Conservation (phyloP, 2,113 vertebrate genomes). For the Neolamprologus caudopunctatus region DNA sequence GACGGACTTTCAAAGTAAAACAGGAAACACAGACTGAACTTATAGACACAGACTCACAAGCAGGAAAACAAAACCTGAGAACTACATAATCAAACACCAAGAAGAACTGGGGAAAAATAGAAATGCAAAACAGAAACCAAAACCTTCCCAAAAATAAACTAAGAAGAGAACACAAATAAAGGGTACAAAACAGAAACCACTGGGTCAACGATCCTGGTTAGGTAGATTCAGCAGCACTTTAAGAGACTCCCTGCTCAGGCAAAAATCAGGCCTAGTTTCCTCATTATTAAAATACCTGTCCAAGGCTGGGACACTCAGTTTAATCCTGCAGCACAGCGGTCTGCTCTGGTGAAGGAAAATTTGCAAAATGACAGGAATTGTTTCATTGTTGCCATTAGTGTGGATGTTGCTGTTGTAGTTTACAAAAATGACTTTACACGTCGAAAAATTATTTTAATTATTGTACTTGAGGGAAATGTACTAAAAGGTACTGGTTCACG, state of each 20-base stretch:
- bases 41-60: no score
- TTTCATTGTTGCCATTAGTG: background rate
- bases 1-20: no score
- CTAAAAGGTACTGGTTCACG: background rate
- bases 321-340: background rate
- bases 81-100: no score
- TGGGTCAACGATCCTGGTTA: background rate
- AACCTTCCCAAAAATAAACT: background rate
- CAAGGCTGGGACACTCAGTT: background rate
- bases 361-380: background rate
- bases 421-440: no score
- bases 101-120: no score
- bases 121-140: no score
- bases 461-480: background rate
- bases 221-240: background rate
- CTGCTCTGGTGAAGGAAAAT: background rate
- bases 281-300: background rate
- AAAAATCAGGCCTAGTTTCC: background rate
- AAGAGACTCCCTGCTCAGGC: background rate
- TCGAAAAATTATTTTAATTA: background rate
- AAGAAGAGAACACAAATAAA: no score
- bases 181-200: background rate
- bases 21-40: no score
- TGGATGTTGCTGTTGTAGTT: background rate
- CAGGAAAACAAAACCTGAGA: no score